Percentiles rank a stretch among this genome's conserved stretches.
These are phyloP conservation scores for Folsomia candida DNA, from an alignment of 2,888 invertebrate genomes.

Conservation along the genomic window DNA sequence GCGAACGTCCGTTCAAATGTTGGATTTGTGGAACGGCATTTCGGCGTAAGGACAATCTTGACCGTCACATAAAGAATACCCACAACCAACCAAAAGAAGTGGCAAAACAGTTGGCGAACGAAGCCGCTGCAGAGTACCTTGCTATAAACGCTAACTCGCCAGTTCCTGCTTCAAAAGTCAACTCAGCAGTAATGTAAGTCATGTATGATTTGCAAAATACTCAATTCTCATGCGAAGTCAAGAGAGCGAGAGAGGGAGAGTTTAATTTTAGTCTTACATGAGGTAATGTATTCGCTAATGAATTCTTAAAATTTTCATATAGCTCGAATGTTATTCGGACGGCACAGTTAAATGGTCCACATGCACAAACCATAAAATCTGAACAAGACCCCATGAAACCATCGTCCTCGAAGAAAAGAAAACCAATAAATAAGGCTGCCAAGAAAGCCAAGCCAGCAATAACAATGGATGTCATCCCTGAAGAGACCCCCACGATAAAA, in stretches of 20 bases:
- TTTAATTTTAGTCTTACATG: background rate
- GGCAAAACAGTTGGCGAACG: slow-evolving; percentile 48
- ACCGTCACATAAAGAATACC: slow-evolving; percentile 49
- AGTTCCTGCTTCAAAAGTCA: slow-evolving; percentile 43
- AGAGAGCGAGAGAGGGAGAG: background rate
- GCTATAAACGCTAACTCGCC: slow-evolving; percentile 1
- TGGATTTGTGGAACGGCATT: slow-evolving; percentile 69
- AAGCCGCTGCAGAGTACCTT: slow-evolving; percentile 49
- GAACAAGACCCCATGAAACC: background rate
- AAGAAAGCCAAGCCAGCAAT: background rate
- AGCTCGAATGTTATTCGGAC: slow-evolving; percentile 13
- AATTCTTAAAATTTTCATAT: background rate
- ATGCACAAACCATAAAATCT: background rate
- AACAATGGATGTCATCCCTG: background rate
- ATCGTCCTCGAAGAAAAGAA: background rate
- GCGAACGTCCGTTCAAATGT: slow-evolving; percentile 69
- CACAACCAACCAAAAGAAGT: slow-evolving; percentile 50
- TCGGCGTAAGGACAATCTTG: slow-evolving; percentile 73
- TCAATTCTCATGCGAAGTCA: too few relatives aligned
- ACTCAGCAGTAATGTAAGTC: slow-evolving; percentile 43
- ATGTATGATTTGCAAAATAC: too few relatives aligned
- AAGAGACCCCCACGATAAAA: background rate
- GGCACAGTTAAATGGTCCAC: background rate
- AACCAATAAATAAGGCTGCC: background rate
- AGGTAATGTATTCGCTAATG: too few relatives aligned